Percentiles rank a stretch among this genome's conserved stretches.
Evolutionary conservation across 2,888 invertebrate genomes (phyloP).

Genomic region (Amblyteles armatorius): DNA sequence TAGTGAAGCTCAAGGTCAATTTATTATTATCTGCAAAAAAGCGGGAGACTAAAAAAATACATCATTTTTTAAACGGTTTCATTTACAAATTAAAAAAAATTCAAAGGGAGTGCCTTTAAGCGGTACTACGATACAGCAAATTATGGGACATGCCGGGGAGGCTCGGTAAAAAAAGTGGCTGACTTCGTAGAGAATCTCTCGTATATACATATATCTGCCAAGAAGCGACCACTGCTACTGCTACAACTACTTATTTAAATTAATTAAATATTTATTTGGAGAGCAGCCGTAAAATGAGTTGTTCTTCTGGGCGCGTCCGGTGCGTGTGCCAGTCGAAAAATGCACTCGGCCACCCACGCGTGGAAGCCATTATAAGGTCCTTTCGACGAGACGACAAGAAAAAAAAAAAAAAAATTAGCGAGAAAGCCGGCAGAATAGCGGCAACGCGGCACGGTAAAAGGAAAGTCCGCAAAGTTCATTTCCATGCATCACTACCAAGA

Average conservation of each 20-base stretch:
- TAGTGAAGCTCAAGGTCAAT: too few species aligned
- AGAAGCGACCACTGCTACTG: not conserved
- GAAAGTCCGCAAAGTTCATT: constrained; percentile 22
- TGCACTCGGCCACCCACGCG: not conserved
- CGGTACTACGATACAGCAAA: too few species aligned
- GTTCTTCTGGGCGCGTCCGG: not conserved
- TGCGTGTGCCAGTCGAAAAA: not conserved
- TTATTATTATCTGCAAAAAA: too few species aligned
- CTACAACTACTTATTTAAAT: not conserved
- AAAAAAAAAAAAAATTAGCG: not conserved
- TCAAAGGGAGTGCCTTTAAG: too few species aligned
- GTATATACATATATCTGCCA: not conserved
- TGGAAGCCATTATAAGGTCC: not conserved
- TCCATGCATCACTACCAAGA: constrained; percentile 12
- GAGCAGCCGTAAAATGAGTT: not conserved
- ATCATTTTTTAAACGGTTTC: too few species aligned
- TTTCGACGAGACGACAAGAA: not conserved
- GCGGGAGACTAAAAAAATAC: too few species aligned
- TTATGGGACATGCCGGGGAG: too few species aligned
- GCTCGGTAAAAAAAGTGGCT: too few species aligned
- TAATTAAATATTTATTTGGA: not conserved
- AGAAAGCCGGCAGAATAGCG: not conserved
- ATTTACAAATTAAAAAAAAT: too few species aligned
- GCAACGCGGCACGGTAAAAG: not conserved
- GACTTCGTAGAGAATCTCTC: too few species aligned